phyloP scores from a whole-genome alignment of 2,888 invertebrate species.

The Apotomis betuletana region DNA sequence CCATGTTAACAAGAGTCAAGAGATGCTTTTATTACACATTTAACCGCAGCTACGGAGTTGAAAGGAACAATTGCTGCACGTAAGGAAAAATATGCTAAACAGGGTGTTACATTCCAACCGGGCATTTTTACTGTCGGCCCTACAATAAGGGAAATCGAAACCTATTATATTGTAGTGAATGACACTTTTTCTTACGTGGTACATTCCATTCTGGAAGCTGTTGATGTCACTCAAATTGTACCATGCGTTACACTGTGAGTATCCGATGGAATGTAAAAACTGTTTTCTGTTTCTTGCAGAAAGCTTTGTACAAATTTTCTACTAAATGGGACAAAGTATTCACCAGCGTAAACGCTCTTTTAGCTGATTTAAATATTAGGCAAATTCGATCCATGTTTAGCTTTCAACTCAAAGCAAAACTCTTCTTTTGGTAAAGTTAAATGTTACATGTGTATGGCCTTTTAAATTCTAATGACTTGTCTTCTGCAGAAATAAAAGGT shows the following conservation, averaged over 20 bases:
- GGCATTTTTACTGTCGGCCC: slow-evolving; percentile 9
- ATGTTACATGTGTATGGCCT: too few species aligned
- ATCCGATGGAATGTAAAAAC: slow-evolving; percentile 6
- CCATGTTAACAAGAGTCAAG: not conserved
- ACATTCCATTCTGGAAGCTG: slow-evolving; percentile 24
- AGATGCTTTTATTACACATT: slow-evolving; percentile 8
- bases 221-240: slow-evolving; percentile 15
- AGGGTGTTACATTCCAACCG: slow-evolving; percentile 5
- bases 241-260: slow-evolving; percentile 15
- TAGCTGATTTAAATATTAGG: slow-evolving; percentile 7
- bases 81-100: slow-evolving; percentile 13
- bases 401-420: too few species aligned
- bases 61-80: slow-evolving; percentile 1
- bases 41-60: not conserved
- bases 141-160: too few species aligned
- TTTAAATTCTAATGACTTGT: too few species aligned
- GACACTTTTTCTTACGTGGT: slow-evolving; percentile 21
- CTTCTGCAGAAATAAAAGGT: too few species aligned
- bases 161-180: slow-evolving; percentile 12
- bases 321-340: slow-evolving; percentile 12
- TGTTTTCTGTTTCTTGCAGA: slow-evolving; percentile 1
- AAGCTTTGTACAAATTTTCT: slow-evolving; percentile 3
- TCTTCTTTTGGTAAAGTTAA: too few species aligned
- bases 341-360: not conserved
- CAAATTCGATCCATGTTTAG: too few species aligned